Evolutionary conservation across 1,140 invertebrate species (phyloP), one percentile per base, ranked within the genome.

Genomic region (Schlechtendalia chinensis): DNA sequence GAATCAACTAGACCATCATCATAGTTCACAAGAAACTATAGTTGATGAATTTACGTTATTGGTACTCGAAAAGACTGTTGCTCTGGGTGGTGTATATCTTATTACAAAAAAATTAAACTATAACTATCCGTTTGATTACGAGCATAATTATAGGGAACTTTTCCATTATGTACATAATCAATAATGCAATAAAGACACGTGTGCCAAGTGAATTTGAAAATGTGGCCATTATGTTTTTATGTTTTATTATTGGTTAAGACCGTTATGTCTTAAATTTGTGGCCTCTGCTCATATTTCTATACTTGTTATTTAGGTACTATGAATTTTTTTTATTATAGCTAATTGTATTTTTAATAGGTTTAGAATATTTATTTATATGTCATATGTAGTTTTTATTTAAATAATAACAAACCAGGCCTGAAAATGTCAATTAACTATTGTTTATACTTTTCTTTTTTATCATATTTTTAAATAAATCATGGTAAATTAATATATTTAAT

Each of bases 71-170:
- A 89, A 88, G 12, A 88, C 89, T 5, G 88, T 90, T 53, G 92
- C 93, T 1, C 84, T 91, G 27, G 94, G 94, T 1, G 92, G 94
- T 4, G 91, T 92, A 47, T 92, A 92, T 82, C 84, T 94, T 67
- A 93, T 90, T 1, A 90, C 91, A 0, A 91, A 93, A 83, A 85
- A 86, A 81, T 85, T 90, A 12, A 84, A 89, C 8, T 85, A 85
- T 54, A 77, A 84, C 5, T 85, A 89, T 10, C 85, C 88, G 0
- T 84, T 88, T n/a, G 88, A 90, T 74, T 90, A 89, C 80, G 82
- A 85, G 2, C 83, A 85, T 24, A 90, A 90, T 83, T 87, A 86
- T 0, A 83, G 87, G 47, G 81, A 86, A 3, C 89, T 91, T 82
- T 89, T 87, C 83, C 86, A 88, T 80, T 89, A 88, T 63, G 45